phyloP scores from a whole-genome alignment of 1,140 invertebrate genomes.

The Drosophila aff. region DNA sequence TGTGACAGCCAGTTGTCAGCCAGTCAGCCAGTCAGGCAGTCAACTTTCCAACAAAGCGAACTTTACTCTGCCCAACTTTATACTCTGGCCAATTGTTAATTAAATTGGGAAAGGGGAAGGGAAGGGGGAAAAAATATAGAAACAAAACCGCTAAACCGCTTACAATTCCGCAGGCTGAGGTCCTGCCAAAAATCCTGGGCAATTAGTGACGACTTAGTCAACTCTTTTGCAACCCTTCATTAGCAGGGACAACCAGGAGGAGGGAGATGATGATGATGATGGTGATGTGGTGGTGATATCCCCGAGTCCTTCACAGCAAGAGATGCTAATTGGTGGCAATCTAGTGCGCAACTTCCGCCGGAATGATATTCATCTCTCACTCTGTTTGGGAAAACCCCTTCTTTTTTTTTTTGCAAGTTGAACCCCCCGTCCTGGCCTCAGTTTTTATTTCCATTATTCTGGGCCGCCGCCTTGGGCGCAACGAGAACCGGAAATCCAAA shows the following conservation, averaged over 20 bases:
- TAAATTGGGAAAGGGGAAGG: conserved; percentile 5
- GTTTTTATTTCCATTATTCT: conserved; percentile 9
- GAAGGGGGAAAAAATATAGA: neutral
- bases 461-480: conserved; percentile 28
- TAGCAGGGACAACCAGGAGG: conserved; percentile 21
- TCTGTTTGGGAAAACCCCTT: neutral
- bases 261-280: conserved; percentile 18
- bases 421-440: neutral
- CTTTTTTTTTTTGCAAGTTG: neutral
- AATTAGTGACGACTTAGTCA: conserved; percentile 63
- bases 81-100: conserved; percentile 50
- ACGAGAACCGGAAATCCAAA: conserved; percentile 77
- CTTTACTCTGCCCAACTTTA: conserved; percentile 5
- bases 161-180: conserved; percentile 27
- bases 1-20: conserved; percentile 71
- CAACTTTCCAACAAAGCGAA: conserved; percentile 2
- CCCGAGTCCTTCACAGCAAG: conserved; percentile 59
- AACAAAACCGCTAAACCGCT: conserved; percentile 59
- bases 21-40: neutral
- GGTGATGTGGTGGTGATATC: conserved; percentile 15
- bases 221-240: conserved; percentile 56
- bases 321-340: conserved; percentile 80
- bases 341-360: conserved; percentile 71
- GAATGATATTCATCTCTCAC: conserved; percentile 69
- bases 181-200: conserved; percentile 53